Evolutionary conservation across 2,797 vertebrate species (phyloP).

Genomic region (Rousettus madagascariensis): DNA sequence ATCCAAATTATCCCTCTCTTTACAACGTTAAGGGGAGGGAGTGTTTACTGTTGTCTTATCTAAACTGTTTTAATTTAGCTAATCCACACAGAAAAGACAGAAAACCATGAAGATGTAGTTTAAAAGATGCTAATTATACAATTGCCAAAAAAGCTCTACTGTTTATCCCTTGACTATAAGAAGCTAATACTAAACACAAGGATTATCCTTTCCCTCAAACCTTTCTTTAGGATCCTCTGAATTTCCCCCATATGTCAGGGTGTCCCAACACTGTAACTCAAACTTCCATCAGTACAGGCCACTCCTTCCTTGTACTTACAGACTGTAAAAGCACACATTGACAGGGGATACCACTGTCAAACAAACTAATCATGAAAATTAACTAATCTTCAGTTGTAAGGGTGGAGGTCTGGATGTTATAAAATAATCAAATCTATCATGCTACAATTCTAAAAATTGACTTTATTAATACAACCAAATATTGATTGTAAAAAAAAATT

Average conservation of each 20-base stretch:
- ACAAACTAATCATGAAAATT: neutral
- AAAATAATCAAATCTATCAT: neutral
- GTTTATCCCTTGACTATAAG: neutral
- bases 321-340: neutral
- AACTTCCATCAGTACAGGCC: neutral
- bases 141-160: neutral
- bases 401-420: neutral
- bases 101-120: neutral
- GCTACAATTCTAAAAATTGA: neutral
- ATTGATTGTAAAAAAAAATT: neutral
- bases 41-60: neutral
- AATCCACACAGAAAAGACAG: neutral
- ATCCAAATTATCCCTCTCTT: neutral
- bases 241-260: neutral
- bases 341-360: neutral
- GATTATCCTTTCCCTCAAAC: neutral
- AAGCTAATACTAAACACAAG: neutral
- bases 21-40: neutral
- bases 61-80: slow-evolving; percentile 5
- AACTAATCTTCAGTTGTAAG: neutral
- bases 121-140: neutral
- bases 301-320: neutral
- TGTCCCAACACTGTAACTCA: neutral
- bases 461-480: slow-evolving; percentile 24
- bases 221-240: neutral